Conservation (phyloP, 2,113 vertebrate species). For the Chamaea fasciata region DNA sequence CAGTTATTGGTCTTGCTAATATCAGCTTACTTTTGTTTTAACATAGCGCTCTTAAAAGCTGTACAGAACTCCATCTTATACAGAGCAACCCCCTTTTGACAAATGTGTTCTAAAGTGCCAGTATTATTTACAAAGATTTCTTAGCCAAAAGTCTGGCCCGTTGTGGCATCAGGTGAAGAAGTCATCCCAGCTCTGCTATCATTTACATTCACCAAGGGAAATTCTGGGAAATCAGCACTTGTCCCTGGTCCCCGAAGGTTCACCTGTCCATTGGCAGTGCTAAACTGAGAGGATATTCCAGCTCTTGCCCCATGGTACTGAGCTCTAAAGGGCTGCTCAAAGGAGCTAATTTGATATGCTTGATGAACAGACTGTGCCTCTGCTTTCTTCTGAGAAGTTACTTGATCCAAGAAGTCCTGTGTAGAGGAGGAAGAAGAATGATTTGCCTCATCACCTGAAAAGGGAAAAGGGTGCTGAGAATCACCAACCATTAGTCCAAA, state of each 20-base stretch:
- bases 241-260: slow-evolving; percentile 87
- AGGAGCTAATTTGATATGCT: slow-evolving; percentile 93
- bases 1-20: slow-evolving; percentile 77
- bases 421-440: slow-evolving; percentile 88
- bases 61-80: slow-evolving; percentile 78
- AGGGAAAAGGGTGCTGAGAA: slow-evolving; percentile 94
- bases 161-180: slow-evolving; percentile 92
- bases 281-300: slow-evolving; percentile 90
- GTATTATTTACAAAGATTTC: slow-evolving; percentile 73
- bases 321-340: slow-evolving; percentile 94
- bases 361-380: slow-evolving; percentile 91
- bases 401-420: slow-evolving; percentile 96
- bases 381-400: slow-evolving; percentile 93
- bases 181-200: slow-evolving; percentile 94
- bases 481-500: slow-evolving; percentile 95
- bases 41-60: slow-evolving; percentile 73
- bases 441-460: slow-evolving; percentile 94
- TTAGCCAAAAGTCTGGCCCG: slow-evolving; percentile 96
- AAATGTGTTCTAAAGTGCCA: slow-evolving; percentile 94
- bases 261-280: slow-evolving; percentile 94
- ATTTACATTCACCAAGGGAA: slow-evolving; percentile 91
- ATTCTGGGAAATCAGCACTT: slow-evolving; percentile 94
- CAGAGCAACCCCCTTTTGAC: slow-evolving; percentile 79
- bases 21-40: slow-evolving; percentile 76
- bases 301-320: slow-evolving; percentile 89